Percentiles rank a stretch among this genome's conserved stretches.
phyloP scores from a whole-genome alignment of 2,888 invertebrate genomes.

The Aproaerema taeniolella region DNA sequence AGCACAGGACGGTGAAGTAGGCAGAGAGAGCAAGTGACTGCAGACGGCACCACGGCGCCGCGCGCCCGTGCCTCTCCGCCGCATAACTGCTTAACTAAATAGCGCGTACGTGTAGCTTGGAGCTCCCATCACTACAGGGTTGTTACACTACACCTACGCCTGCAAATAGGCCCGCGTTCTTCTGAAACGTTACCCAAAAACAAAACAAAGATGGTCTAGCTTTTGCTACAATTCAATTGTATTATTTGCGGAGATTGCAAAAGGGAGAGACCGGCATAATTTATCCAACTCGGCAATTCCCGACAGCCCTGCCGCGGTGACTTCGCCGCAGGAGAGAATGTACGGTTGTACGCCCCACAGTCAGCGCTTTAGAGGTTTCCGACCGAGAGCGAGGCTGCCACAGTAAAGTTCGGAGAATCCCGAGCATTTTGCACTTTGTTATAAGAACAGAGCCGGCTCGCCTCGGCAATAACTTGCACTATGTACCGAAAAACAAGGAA shows the following conservation, averaged over 20 bases:
- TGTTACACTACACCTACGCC: constrained; percentile 1
- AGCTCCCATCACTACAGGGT: constrained; percentile 1
- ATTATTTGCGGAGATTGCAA: constrained; percentile 65
- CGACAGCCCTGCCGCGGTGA: constrained; percentile 62
- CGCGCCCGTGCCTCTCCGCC: background rate
- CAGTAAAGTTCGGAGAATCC: constrained; percentile 68
- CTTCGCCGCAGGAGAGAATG: constrained; percentile 59
- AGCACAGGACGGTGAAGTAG: background rate
- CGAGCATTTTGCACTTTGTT: constrained; percentile 70
- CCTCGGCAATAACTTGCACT: constrained; percentile 52
- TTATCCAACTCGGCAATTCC: constrained; percentile 65
- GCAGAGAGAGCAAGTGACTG: background rate
- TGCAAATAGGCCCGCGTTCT: background rate
- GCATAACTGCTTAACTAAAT: constrained; percentile 4
- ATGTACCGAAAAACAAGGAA: constrained; percentile 53
- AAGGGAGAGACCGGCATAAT: constrained; percentile 63
- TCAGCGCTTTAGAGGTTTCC: constrained; percentile 71
- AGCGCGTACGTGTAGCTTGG: constrained; percentile 2
- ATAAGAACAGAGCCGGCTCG: constrained; percentile 48
- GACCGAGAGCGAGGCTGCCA: constrained; percentile 48
- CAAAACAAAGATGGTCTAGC: constrained; percentile 52
- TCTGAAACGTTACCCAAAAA: constrained; percentile 34
- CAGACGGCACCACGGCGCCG: background rate
- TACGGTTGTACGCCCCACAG: constrained; percentile 61
- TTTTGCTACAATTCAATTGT: constrained; percentile 59